These are phyloP conservation scores for Chrysomela aeneicollis DNA, from an alignment of 2,888 invertebrate species.

Conservation along the genomic window DNA sequence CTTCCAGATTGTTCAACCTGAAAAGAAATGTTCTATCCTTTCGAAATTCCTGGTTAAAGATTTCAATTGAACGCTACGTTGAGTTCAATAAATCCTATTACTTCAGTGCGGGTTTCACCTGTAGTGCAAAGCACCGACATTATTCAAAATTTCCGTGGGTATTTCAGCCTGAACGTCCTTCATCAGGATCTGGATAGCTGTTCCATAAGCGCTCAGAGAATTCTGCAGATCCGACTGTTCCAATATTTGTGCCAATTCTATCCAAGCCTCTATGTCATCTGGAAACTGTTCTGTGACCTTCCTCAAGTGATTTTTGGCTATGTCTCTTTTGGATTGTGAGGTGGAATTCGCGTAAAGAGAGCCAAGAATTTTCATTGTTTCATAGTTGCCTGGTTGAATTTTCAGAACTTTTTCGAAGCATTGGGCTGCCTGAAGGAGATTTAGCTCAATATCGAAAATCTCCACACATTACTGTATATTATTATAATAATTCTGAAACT, in stretches of 20 bases:
- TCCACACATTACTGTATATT: no score
- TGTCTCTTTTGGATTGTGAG: conserved; percentile 89
- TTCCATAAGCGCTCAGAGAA: conserved; percentile 83
- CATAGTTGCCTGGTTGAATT: conserved; percentile 96
- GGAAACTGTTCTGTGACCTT: conserved; percentile 97
- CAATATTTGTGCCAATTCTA: conserved; percentile 96
- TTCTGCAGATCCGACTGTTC: conserved; percentile 93
- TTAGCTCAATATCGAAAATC: no score
- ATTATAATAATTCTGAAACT: conserved; percentile 56
- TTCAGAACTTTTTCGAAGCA: conserved; percentile 99
- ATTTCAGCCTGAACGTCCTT: conserved; percentile 94
- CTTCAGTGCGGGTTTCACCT: conserved; percentile 55
- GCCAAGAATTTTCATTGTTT: conserved; percentile 99
- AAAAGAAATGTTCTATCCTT: not conserved
- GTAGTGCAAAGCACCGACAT: conserved; percentile 93
- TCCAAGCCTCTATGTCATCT: conserved; percentile 99
- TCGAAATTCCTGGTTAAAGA: no score
- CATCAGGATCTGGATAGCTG: conserved; percentile 89
- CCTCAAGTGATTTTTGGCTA: conserved; percentile 91
- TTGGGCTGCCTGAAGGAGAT: conserved; percentile 83
- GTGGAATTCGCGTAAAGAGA: conserved; percentile 92
- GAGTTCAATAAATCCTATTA: no score
- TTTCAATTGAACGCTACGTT: no score
- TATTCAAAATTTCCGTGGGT: conserved; percentile 97
- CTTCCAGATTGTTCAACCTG: conserved; percentile 83